phyloP scores from a whole-genome alignment of 2,797 vertebrate species.

The Cottoperca gobio region DNA sequence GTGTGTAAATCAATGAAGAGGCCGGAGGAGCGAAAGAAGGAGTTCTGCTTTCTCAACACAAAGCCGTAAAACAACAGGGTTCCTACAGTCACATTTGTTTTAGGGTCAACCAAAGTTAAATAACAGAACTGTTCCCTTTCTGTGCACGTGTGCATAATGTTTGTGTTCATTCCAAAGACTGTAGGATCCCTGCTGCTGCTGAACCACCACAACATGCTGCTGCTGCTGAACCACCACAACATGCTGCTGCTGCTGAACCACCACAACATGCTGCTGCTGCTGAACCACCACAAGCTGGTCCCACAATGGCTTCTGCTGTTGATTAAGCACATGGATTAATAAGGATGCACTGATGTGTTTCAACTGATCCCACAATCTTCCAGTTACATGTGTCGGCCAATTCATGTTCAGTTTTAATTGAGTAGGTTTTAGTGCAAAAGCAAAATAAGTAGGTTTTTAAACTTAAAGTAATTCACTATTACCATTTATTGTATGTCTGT shows the following conservation, averaged over 20 bases:
- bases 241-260: constrained; percentile 6
- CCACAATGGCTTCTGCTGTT: neutral
- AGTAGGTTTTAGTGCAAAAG: neutral
- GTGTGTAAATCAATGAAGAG: too few relatives aligned
- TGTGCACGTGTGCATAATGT: neutral
- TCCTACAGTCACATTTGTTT: constrained; percentile 24
- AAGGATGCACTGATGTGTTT: neutral
- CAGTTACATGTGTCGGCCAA: neutral
- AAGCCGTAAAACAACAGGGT: neutral
- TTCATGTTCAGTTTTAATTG: neutral
- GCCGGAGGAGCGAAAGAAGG: neutral
- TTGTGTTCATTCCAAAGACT: neutral
- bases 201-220: constrained; percentile 18
- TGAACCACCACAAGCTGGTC: constrained; percentile 1
- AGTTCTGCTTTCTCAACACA: neutral
- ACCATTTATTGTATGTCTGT: too few relatives aligned
- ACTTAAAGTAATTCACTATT: too few relatives aligned
- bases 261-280: constrained; percentile 8
- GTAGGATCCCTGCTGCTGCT: constrained; percentile 26
- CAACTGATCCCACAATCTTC: neutral
- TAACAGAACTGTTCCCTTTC: neutral
- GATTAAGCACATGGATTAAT: neutral
- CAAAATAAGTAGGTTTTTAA: neutral
- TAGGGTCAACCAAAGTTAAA: neutral
- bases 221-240: neutral